Conservation (phyloP, 2,888 invertebrate genomes). For the Lutraria lutraria region DNA sequence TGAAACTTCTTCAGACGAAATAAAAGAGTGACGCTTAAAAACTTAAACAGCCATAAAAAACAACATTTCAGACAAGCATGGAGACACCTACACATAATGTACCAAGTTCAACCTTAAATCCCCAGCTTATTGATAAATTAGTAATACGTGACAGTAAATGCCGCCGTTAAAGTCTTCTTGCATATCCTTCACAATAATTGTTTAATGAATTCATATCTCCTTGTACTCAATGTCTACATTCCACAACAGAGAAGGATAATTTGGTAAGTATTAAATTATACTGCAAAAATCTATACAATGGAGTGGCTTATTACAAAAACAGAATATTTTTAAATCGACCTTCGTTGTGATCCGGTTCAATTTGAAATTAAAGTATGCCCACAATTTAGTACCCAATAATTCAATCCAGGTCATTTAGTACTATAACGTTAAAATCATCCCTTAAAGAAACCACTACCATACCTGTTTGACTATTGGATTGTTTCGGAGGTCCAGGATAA, state of each 20-base stretch:
- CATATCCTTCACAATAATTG: neutral
- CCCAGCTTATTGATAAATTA: neutral
- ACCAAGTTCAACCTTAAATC: neutral
- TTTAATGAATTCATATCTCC: neutral
- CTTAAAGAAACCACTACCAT: neutral
- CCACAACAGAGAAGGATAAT: neutral
- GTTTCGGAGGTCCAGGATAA: conserved; percentile 83
- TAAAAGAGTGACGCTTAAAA: neutral
- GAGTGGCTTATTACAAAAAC: neutral
- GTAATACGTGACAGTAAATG: neutral
- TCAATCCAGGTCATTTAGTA: too few relatives aligned
- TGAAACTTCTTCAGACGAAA: neutral
- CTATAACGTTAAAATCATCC: too few relatives aligned
- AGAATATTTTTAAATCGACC: too few relatives aligned
- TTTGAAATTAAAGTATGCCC: too few relatives aligned
- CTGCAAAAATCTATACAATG: neutral
- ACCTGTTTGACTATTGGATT: conserved; percentile 70
- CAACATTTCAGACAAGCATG: neutral
- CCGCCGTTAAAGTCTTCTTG: neutral
- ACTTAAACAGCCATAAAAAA: neutral
- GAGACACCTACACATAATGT: neutral
- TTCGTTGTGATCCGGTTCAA: too few relatives aligned
- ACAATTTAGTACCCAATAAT: too few relatives aligned
- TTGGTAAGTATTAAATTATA: neutral
- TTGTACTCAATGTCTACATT: neutral